Conservation (phyloP, 2,888 invertebrate genomes). For the Eupithecia tripunctaria region DNA sequence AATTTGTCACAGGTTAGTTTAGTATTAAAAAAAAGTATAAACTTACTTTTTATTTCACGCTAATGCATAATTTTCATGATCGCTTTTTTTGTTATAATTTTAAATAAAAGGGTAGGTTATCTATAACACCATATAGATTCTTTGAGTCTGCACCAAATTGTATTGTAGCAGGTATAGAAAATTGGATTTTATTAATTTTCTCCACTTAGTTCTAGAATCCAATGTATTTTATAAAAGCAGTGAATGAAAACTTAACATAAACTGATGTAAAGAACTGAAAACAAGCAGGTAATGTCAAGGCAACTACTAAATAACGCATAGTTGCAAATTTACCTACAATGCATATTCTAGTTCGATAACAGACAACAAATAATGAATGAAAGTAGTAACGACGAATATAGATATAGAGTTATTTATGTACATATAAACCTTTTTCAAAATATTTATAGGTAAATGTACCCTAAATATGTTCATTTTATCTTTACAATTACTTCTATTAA, state of each 20-base stretch:
- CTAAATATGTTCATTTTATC: no score
- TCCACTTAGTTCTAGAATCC: background rate
- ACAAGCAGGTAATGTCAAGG: background rate
- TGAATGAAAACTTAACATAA: background rate
- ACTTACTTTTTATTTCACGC: background rate
- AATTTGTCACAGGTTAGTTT: background rate
- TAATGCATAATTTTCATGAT: background rate
- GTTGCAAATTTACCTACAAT: background rate
- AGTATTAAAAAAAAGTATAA: background rate
- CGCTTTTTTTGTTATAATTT: background rate
- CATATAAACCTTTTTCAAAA: no score
- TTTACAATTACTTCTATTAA: background rate
- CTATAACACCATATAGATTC: background rate
- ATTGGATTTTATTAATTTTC: background rate
- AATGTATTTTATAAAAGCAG: background rate
- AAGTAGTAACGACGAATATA: background rate
- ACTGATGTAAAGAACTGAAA: background rate
- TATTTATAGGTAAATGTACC: no score
- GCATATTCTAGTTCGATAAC: background rate
- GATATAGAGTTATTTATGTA: no score
- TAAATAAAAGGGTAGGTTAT: background rate
- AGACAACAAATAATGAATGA: background rate
- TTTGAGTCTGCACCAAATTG: background rate
- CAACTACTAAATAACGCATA: background rate
- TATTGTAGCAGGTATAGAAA: background rate